Evolutionary conservation across 1,140 invertebrate species (phyloP), one percentile per base, ranked within the genome.

Genomic region (Lepidurus arcticus): DNA sequence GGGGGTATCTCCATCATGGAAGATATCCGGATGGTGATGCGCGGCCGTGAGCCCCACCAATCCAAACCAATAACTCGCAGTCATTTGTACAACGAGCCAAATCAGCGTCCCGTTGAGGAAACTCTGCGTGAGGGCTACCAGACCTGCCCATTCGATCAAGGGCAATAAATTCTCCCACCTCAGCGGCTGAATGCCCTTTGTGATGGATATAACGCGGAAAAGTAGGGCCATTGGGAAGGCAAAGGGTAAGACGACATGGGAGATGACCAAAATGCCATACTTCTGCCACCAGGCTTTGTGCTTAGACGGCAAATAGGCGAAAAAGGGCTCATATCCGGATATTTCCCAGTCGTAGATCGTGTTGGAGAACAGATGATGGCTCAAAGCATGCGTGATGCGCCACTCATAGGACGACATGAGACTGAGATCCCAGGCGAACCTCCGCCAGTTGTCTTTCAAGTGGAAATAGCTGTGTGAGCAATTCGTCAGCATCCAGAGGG

Each of bases 401-500:
- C 92, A 95, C 78, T 92, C 89, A 78, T 89, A 89, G 82, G 89
- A 90, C 3, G 90, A 89, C 84, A 92, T 83, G 75, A 90, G 82
- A 43, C 86, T 85, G 13, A 95, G 83, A 82, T 94, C 91, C 79
- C 92, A 92, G 53, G 92, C 89, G 82, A 92, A 93, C 90, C 93
- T 93, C 73, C 93, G 88, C 87, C 92, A 94, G 82, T 89, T 94
- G 82, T 95, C 90, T 26, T 87, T 88, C 81, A 90, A 88, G 83
- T 96, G 94, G 75, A 94, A 90, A 82, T 92, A 96, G 84, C 95
- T 96, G 82, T 96, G 94, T 0, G 89, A 88, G 26, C 86, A 87
- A 43, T 91, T 87, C 13, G 86, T 84, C 0, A 88, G 85, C 83
- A 89, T 88, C 42, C 85, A 84, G 1, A 94, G 82, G 26, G 87